Conservation (phyloP, 2,113 vertebrate species). For the Daphoenositta chrysoptera region DNA sequence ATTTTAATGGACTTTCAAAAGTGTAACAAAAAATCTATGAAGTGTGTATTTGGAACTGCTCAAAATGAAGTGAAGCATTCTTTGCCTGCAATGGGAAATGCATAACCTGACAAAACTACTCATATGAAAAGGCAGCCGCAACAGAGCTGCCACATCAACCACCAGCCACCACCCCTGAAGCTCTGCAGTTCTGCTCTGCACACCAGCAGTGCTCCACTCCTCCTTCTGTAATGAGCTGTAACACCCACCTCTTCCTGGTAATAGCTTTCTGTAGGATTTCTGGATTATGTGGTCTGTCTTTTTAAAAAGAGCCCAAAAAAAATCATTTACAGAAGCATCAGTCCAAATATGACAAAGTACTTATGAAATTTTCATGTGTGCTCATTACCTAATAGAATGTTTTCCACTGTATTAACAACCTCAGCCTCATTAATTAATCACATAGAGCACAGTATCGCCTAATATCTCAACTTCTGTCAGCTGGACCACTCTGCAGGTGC, state of each 20-base stretch:
- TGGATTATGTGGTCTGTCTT: neutral
- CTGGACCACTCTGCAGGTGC: neutral
- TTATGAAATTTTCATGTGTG: neutral
- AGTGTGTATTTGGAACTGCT: neutral
- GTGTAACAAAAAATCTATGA: neutral
- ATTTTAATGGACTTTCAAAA: neutral
- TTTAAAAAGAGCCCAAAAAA: neutral
- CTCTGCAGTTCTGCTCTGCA: neutral
- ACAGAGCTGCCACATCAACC: accelerated
- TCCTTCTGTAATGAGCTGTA: neutral
- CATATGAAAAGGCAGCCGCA: neutral
- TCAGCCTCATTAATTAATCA: neutral
- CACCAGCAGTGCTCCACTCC: neutral
- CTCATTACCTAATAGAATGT: neutral
- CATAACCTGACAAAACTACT: neutral
- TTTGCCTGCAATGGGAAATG: neutral
- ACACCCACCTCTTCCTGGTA: neutral
- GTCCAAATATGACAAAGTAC: neutral
- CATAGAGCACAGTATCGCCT: neutral
- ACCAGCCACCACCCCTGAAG: neutral
- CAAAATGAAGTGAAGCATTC: neutral
- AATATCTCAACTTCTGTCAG: neutral
- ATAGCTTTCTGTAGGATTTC: neutral
- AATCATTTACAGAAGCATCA: neutral
- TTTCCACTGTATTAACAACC: neutral